Conservation (phyloP, 1,140 invertebrate genomes). For the Drosophila melanogaster region DNA sequence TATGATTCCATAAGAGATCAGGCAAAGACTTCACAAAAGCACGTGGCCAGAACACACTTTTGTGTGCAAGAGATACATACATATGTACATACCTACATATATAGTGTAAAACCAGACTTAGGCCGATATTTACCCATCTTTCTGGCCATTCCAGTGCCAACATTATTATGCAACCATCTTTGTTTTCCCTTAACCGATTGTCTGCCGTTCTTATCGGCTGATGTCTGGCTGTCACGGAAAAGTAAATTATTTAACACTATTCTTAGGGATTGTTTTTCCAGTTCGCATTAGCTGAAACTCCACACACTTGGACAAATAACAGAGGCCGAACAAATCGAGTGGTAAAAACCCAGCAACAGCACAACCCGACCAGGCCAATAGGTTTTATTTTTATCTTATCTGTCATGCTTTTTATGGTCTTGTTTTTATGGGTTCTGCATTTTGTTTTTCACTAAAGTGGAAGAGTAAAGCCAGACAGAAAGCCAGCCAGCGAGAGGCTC, state of each 20-base stretch:
- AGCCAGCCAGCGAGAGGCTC: slow-evolving; percentile 42
- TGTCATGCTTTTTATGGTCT: slow-evolving; percentile 53
- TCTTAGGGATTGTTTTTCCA: slow-evolving; percentile 33
- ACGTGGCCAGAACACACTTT: slow-evolving; percentile 39
- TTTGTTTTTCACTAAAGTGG: slow-evolving; percentile 48
- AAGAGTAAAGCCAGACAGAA: slow-evolving; percentile 45
- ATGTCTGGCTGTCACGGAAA: slow-evolving; percentile 15
- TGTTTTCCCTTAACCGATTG: slow-evolving; percentile 1
- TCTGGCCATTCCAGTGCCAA: background rate
- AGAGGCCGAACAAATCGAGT: slow-evolving; percentile 13
- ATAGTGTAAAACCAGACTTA: background rate
- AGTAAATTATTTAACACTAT: slow-evolving; percentile 52
- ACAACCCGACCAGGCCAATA: slow-evolving; percentile 32
- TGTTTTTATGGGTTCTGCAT: slow-evolving; percentile 43
- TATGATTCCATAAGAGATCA: slow-evolving; percentile 31
- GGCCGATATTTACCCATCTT: slow-evolving; percentile 23
- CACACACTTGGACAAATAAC: slow-evolving; percentile 70
- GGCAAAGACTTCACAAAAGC: slow-evolving; percentile 17
- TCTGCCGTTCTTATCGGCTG: slow-evolving; percentile 29
- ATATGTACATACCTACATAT: slow-evolving; percentile 3
- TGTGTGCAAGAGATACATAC: slow-evolving; percentile 22
- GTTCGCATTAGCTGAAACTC: slow-evolving; percentile 24
- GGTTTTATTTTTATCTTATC: slow-evolving; percentile 70
- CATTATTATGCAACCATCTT: slow-evolving; percentile 22
- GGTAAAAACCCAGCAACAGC: slow-evolving; percentile 61